These are phyloP conservation scores for Acronicta psi DNA, from an alignment of 2,888 invertebrate species.

Conservation along the genomic window DNA sequence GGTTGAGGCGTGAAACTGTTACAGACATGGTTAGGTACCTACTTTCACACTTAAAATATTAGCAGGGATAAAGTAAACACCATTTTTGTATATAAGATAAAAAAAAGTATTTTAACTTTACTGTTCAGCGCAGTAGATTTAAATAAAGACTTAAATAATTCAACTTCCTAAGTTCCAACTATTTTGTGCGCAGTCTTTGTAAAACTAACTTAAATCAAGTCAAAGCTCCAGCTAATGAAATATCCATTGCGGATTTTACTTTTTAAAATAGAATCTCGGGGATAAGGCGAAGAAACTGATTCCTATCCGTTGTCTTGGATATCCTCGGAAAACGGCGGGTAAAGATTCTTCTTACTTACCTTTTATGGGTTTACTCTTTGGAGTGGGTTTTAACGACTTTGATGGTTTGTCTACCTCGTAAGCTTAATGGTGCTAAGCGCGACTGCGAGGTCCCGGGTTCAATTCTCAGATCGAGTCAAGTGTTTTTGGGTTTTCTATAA, in stretches of 20 bases:
- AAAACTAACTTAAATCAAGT: slow-evolving; percentile 35
- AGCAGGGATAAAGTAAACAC: too few species aligned
- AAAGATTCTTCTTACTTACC: slow-evolving; percentile 19
- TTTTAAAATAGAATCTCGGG: slow-evolving; percentile 28
- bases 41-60: too few species aligned
- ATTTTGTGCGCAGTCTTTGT: slow-evolving; percentile 27
- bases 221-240: slow-evolving; percentile 43
- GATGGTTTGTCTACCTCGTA: too few species aligned
- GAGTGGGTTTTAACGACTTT: slow-evolving; percentile 12
- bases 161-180: slow-evolving; percentile 19
- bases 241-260: slow-evolving; percentile 38
- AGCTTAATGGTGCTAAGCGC: too few species aligned
- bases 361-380: slow-evolving; percentile 9
- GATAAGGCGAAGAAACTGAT: slow-evolving; percentile 18
- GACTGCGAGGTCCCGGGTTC: too few species aligned
- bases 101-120: background rate
- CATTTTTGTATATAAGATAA: background rate
- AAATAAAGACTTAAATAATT: slow-evolving; percentile 35
- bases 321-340: slow-evolving; percentile 21
- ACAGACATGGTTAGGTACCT: too few species aligned
- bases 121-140: slow-evolving; percentile 2
- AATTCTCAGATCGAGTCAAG: too few species aligned
- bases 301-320: slow-evolving; percentile 42
- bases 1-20: too few species aligned
- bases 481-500: too few species aligned